Evolutionary conservation across 2,113 vertebrate species (phyloP).

Genomic region (Microtus richardsoni): DNA sequence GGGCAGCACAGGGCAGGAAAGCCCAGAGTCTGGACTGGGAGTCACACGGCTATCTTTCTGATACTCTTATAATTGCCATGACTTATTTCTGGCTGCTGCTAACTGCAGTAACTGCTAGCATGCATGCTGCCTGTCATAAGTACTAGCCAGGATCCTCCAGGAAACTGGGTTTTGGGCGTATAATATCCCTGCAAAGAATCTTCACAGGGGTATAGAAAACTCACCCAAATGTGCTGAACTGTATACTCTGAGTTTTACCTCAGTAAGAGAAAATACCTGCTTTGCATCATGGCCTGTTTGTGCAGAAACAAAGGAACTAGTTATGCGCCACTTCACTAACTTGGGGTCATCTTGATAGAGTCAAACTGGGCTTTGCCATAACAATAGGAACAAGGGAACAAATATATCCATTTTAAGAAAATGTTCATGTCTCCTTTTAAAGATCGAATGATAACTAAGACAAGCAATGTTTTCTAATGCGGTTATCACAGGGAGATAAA

Average conservation of each 20-base stretch:
- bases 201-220: neutral
- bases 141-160: neutral
- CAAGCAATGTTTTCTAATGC: neutral
- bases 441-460: neutral
- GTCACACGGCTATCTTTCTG: neutral
- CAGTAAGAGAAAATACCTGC: neutral
- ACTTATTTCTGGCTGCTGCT: neutral
- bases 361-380: neutral
- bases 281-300: neutral
- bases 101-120: neutral
- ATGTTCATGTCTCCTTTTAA: neutral
- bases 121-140: neutral
- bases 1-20: neutral
- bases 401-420: neutral
- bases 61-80: neutral
- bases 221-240: neutral
- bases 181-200: neutral
- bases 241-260: neutral
- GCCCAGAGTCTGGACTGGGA: neutral
- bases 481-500: neutral
- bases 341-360: neutral
- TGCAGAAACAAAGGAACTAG: slow-evolving; percentile 13
- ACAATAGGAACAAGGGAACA: neutral
- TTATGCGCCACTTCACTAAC: neutral
- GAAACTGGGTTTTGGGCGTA: neutral